A percentile compares a stretch with the other conserved stretches of the same genome.
phyloP scores from a whole-genome alignment of 2,888 invertebrate species.

The Melitaea athalia region DNA sequence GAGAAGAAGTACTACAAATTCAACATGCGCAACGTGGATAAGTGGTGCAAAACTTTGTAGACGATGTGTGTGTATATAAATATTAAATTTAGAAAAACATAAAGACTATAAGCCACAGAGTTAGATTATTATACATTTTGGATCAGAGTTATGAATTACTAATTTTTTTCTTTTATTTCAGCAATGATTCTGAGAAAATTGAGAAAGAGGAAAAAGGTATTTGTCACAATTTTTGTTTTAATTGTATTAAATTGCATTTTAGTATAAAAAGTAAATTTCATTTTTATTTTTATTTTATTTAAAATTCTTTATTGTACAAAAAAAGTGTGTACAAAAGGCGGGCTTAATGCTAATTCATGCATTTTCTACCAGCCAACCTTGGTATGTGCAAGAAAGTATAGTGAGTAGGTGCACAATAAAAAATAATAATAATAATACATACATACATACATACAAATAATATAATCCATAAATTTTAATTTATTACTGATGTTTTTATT shows the following conservation, averaged over 20 bases:
- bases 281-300: no score
- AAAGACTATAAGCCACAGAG: slow-evolving; percentile 12
- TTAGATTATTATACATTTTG: background rate
- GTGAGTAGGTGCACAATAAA: no score
- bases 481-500: slow-evolving; percentile 14
- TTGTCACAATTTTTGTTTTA: background rate
- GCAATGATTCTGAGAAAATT: slow-evolving; percentile 67
- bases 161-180: slow-evolving; percentile 60
- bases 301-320: no score
- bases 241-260: background rate
- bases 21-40: slow-evolving; percentile 47
- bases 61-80: slow-evolving; percentile 48
- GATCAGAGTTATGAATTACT: slow-evolving; percentile 28
- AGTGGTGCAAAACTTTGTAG: slow-evolving; percentile 83
- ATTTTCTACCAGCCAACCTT: no score
- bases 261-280: background rate
- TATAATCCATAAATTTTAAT: no score
- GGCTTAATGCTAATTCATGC: no score
- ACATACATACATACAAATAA: no score
- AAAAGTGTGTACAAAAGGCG: no score
- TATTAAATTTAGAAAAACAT: slow-evolving; percentile 23
- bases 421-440: no score
- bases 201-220: slow-evolving; percentile 72
- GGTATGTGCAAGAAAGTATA: no score
- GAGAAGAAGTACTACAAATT: background rate